phyloP scores from a whole-genome alignment of 2,797 vertebrate species.

The Australoheros facetus region DNA sequence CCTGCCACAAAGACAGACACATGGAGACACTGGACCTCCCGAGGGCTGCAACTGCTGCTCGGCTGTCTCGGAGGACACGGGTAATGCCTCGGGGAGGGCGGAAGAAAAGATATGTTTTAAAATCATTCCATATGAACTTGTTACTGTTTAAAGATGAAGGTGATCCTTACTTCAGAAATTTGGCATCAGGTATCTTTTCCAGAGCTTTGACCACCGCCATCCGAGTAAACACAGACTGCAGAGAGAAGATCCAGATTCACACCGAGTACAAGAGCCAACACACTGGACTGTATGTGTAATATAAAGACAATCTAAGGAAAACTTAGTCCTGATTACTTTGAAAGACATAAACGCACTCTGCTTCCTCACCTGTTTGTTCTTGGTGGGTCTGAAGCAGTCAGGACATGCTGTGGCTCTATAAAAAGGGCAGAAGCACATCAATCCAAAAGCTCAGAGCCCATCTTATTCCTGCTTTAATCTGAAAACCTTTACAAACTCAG shows the following conservation, averaged over 20 bases:
- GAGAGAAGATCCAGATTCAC: neutral
- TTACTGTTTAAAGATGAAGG: rapidly evolving
- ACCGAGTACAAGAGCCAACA: neutral
- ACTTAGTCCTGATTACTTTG: neutral
- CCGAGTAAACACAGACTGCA: slow-evolving; percentile 95
- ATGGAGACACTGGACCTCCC: slow-evolving; percentile 90
- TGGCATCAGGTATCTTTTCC: slow-evolving; percentile 90
- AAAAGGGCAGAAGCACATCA: slow-evolving; percentile 4
- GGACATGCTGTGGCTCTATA: slow-evolving; percentile 86
- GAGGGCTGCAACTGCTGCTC: slow-evolving; percentile 77
- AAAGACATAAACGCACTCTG: neutral
- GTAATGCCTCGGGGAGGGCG: slow-evolving; percentile 78
- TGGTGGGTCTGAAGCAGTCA: slow-evolving; percentile 92
- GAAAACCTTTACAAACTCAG: neutral
- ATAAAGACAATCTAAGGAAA: neutral
- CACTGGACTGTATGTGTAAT: neutral
- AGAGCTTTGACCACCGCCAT: slow-evolving; percentile 97
- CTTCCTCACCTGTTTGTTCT: slow-evolving; percentile 91
- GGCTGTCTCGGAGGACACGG: slow-evolving; percentile 84
- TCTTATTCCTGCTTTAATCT: neutral
- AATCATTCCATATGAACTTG: neutral
- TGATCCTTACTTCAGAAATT: slow-evolving; percentile 84
- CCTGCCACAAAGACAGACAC: slow-evolving; percentile 92
- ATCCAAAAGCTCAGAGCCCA: neutral
- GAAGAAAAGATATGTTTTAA: neutral